Percentiles rank a stretch among this genome's conserved stretches.
Conservation (phyloP, 2,797 vertebrate species). For the Spea hammondii region DNA sequence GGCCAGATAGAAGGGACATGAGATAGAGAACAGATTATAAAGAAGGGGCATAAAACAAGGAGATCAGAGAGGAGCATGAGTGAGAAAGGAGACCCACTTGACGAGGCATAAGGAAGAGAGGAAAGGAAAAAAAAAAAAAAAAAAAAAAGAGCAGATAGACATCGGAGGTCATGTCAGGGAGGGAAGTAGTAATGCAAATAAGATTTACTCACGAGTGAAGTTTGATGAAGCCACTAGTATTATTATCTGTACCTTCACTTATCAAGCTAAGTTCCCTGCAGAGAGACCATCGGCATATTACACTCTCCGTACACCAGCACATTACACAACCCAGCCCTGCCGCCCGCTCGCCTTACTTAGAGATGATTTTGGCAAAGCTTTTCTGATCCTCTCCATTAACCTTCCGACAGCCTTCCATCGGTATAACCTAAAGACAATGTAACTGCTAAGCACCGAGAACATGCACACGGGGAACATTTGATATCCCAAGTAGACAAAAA, state of each 20-base stretch:
- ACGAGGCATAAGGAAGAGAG: background rate
- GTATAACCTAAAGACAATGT: slow-evolving; percentile 71
- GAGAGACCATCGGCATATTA: background rate
- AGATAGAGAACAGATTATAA: too few relatives aligned
- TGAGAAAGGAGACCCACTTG: too few relatives aligned
- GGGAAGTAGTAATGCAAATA: too few relatives aligned
- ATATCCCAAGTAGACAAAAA: background rate
- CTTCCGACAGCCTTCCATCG: slow-evolving; percentile 81
- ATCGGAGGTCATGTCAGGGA: too few relatives aligned
- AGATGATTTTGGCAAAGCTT: slow-evolving; percentile 92
- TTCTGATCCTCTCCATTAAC: slow-evolving; percentile 91
- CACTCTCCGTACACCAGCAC: too few relatives aligned
- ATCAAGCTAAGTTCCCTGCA: slow-evolving; percentile 85
- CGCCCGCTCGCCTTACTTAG: slow-evolving; percentile 67
- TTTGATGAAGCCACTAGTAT: slow-evolving; percentile 82
- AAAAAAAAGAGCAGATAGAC: background rate
- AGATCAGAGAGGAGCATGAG: too few relatives aligned
- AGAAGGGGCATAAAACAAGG: too few relatives aligned
- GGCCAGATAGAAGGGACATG: too few relatives aligned
- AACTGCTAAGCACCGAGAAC: background rate
- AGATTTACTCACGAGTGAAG: slow-evolving; percentile 62
- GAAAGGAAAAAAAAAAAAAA: too few relatives aligned
- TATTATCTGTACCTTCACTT: slow-evolving; percentile 73
- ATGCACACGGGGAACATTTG: background rate
- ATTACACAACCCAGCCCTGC: background rate